Evolutionary conservation across 2,113 vertebrate species (phyloP).

Genomic region (Lophotis ruficrista): DNA sequence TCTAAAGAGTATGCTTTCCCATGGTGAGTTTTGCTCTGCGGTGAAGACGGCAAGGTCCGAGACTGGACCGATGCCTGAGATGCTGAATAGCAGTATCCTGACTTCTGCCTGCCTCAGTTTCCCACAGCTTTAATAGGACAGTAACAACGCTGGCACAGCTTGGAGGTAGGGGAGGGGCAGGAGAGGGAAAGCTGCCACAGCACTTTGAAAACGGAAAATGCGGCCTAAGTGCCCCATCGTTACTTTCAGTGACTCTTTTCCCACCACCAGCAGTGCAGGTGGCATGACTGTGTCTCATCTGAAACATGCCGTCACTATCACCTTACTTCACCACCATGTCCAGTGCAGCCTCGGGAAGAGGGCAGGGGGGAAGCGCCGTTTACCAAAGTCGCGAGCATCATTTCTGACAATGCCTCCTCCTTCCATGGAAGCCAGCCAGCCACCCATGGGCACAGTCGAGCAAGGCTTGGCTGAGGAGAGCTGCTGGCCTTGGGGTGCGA

Average conservation of each 20-base stretch:
- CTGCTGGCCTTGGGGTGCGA: rapidly evolving
- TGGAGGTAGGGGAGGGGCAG: not conserved
- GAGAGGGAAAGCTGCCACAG: not conserved
- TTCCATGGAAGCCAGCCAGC: not conserved
- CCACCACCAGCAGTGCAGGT: not conserved
- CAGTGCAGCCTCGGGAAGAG: rapidly evolving
- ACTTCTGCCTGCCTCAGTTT: not conserved
- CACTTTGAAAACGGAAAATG: not conserved
- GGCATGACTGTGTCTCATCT: rapidly evolving
- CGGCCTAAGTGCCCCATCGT: not conserved
- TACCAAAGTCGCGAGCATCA: rapidly evolving
- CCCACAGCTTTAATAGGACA: not conserved
- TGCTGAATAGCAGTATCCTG: not conserved
- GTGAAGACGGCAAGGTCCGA: rapidly evolving
- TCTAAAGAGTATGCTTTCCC: not conserved
- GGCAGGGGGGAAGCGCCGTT: not conserved
- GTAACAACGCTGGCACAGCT: not conserved
- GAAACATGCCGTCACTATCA: rapidly evolving
- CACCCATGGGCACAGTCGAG: rapidly evolving
- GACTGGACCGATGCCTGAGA: not conserved
- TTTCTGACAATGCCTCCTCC: not conserved
- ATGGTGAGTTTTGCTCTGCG: not conserved
- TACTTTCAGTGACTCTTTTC: not conserved
- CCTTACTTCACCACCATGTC: not conserved
- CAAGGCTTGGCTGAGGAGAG: not conserved